Conservation (phyloP, 2,113 vertebrate genomes). For the Chaenogobius annularis region DNA sequence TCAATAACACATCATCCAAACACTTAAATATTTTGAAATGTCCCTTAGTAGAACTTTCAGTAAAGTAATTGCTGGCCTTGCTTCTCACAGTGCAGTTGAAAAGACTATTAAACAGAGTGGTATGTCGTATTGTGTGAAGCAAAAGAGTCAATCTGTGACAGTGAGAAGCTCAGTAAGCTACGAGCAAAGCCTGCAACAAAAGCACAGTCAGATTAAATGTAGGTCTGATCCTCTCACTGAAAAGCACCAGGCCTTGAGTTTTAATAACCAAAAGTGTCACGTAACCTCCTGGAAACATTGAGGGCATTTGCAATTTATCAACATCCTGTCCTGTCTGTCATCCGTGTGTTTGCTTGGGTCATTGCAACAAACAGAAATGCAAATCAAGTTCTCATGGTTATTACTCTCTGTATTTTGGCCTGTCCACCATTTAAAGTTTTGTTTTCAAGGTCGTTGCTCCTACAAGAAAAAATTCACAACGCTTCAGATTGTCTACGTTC, state of each 20-base stretch:
- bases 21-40: background rate
- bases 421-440: background rate
- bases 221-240: constrained; percentile 59
- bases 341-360: constrained; percentile 12
- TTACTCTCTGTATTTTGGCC: background rate
- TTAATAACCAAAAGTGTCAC: constrained; percentile 57
- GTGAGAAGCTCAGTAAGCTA: constrained; percentile 60
- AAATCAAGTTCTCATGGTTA: background rate
- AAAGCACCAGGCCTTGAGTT: constrained; percentile 52
- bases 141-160: constrained; percentile 47
- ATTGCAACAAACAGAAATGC: constrained; percentile 2
- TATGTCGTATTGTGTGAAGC: constrained; percentile 51
- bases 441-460: background rate
- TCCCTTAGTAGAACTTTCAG: background rate
- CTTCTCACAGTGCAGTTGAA: constrained; percentile 31
- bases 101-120: constrained; percentile 55
- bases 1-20: background rate
- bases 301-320: constrained; percentile 27
- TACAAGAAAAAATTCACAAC: background rate
- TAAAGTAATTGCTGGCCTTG: constrained; percentile 4
- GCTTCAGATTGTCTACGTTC: background rate
- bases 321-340: constrained; percentile 41
- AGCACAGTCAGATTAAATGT: constrained; percentile 66
- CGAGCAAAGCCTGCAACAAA: constrained; percentile 70
- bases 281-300: constrained; percentile 52